Base-by-base conservation (phyloP, 2,888 invertebrate genomes). In the Hypercompe scribonia region DNA sequence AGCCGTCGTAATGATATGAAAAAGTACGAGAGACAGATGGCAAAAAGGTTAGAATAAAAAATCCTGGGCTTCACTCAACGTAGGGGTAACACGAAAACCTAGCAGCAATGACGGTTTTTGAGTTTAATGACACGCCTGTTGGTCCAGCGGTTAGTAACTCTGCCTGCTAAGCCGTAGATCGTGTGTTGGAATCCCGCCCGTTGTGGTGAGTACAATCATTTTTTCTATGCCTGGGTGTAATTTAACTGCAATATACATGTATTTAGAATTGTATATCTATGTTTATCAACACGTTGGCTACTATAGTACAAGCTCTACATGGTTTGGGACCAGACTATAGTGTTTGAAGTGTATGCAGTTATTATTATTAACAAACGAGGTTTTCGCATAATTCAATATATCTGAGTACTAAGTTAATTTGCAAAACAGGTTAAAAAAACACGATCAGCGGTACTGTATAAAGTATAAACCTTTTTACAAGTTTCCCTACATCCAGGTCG, bases 41-140 rank as follows among this genome's bases (percentile, higher is more conserved):
- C 70, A 72, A 85, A 87, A 88, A 88, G 88, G 58, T 46, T 68
- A 11, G 70, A 4, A 77, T 70, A 89, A 89, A 86, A 89, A 86
- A 42, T 33, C 71, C 73, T 70, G 72, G 67, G 74, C 70, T 70
- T 77, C 71, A 77, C 68, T 72, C 69, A 36, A 72, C 70, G 73
- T 77, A 24, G 50, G 71, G 73, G 21, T 65, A 39, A 68, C 28
- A n/a, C 28, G 58, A 69, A 21, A 39, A 68, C 28, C 39, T 61
- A 61, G 5, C 11, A 7, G 18, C 33, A 34, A n/a, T 31, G 5
- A 28, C 1, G 58, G n/a, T 28, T 54, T 54, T n/a, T 15, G 28
- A 61, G 24, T 31, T 28, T 61, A n/a, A 58, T 28, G 28, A 31
- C 2, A 15, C 5, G 50, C 10, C 50, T 50, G 50, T 50, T 24